These are phyloP conservation scores for Cyclargus thomasi DNA, from an alignment of 1,140 invertebrate genomes.

Conservation along the genomic window DNA sequence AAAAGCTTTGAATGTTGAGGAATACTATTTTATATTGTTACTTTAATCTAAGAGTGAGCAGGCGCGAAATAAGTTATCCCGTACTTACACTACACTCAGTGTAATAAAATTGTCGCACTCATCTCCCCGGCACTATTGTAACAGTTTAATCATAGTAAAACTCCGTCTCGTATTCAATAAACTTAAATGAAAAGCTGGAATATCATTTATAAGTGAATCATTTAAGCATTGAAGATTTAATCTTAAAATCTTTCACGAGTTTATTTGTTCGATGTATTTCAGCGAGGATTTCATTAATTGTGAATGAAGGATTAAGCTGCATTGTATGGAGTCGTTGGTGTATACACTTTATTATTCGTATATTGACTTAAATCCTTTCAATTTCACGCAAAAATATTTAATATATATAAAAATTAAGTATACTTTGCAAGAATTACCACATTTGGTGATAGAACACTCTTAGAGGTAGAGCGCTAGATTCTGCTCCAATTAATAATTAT, in stretches of 20 bases:
- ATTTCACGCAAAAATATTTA: not conserved
- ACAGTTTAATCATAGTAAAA: constrained; percentile 14
- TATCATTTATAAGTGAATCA: constrained; percentile 13
- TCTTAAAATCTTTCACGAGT: constrained; percentile 8
- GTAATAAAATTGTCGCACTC: constrained; percentile 20
- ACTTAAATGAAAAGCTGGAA: constrained; percentile 5
- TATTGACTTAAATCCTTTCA: not conserved
- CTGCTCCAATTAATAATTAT: too few relatives aligned
- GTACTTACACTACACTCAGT: constrained; percentile 18
- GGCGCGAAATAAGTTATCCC: constrained; percentile 21
- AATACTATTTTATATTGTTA: constrained; percentile 20
- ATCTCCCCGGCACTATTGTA: constrained; percentile 5
- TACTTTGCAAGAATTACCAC: not conserved
- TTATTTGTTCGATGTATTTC: constrained; percentile 6
- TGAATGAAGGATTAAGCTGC: constrained; percentile 7
- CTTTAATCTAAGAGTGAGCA: constrained; percentile 21
- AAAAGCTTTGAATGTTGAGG: constrained; percentile 16
- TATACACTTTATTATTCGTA: not conserved
- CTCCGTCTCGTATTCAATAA: not conserved
- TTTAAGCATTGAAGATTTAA: constrained; percentile 9
- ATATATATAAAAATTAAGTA: too few relatives aligned
- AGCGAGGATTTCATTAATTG: not conserved
- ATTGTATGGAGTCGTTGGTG: not conserved
- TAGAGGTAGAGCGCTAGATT: too few relatives aligned
- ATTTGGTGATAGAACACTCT: not conserved